A percentile compares a stretch with the other conserved stretches of the same genome.
phyloP scores from a whole-genome alignment of 2,888 invertebrate genomes.

The Ypsolopha sequella region DNA sequence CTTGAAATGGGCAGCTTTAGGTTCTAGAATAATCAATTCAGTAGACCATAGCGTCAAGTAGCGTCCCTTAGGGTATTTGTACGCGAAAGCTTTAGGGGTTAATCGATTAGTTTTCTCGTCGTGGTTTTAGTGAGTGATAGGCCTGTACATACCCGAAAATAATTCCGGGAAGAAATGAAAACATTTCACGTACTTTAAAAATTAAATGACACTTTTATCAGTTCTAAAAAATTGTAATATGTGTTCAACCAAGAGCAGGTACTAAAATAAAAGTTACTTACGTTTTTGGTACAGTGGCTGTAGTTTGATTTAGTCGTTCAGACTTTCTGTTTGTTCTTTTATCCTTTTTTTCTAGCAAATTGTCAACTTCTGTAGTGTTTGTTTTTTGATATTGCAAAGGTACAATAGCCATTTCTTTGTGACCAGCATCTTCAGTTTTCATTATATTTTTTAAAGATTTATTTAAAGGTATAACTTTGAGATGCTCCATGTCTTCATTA shows the following conservation, averaged over 20 bases:
- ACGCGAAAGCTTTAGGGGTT: no score
- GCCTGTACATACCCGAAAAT: no score
- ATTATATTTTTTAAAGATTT: background rate
- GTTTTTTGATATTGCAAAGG: conserved; percentile 47
- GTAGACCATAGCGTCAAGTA: no score
- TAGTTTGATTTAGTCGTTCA: conserved; percentile 61
- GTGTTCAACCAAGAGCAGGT: background rate
- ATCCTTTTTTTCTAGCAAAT: conserved; percentile 49
- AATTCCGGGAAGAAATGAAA: no score
- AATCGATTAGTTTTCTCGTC: no score
- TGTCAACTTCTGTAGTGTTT: conserved; percentile 51
- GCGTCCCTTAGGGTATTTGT: no score
- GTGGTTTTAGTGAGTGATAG: no score
- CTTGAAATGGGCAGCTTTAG: no score
- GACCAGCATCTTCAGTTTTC: conserved; percentile 4
- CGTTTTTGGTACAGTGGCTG: conserved; percentile 62
- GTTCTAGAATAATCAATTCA: no score
- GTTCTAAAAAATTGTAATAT: background rate
- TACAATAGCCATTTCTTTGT: conserved; percentile 41
- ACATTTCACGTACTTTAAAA: no score
- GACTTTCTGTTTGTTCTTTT: conserved; percentile 65
- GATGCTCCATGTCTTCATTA: conserved; percentile 29
- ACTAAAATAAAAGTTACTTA: conserved; percentile 24
- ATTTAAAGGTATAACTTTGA: conserved; percentile 45
- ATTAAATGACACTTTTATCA: no score